phyloP scores from a whole-genome alignment of 1,140 invertebrate species.

The Batillaria attramentaria region DNA sequence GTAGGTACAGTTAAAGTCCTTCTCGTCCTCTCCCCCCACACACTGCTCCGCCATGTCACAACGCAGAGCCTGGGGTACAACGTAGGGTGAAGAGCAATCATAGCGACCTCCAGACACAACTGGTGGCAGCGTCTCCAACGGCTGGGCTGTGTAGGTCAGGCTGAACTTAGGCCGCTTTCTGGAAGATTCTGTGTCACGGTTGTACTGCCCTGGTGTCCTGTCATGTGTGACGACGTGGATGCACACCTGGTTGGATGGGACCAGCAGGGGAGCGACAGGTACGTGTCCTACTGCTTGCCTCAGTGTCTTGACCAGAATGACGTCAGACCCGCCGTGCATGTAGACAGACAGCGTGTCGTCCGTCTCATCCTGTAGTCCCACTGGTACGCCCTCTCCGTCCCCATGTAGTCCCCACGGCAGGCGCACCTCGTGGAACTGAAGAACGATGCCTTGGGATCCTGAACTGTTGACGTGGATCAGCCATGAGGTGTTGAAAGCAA shows the following conservation, averaged over 20 bases:
- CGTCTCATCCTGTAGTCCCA: neutral
- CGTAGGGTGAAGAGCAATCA: slow-evolving; percentile 5
- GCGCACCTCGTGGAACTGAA: neutral
- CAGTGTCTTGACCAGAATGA: no score
- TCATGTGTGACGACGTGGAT: neutral
- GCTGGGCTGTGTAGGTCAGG: neutral
- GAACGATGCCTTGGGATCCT: neutral
- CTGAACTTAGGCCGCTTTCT: neutral
- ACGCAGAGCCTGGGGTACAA: neutral
- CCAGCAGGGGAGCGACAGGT: neutral
- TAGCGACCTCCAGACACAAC: neutral
- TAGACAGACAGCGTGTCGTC: neutral
- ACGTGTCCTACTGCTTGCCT: neutral
- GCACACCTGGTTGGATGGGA: neutral
- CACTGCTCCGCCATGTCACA: slow-evolving; percentile 21
- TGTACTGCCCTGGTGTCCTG: neutral
- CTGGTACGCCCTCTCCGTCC: neutral
- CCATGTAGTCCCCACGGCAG: neutral
- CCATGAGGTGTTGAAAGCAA: no score
- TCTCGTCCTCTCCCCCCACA: slow-evolving; percentile 8
- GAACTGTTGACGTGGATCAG: neutral
- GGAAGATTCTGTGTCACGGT: neutral
- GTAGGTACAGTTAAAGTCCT: neutral
- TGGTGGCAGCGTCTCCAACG: neutral
- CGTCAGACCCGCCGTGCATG: no score